phyloP scores from a whole-genome alignment of 2,888 invertebrate species.

The Macaria notata region DNA sequence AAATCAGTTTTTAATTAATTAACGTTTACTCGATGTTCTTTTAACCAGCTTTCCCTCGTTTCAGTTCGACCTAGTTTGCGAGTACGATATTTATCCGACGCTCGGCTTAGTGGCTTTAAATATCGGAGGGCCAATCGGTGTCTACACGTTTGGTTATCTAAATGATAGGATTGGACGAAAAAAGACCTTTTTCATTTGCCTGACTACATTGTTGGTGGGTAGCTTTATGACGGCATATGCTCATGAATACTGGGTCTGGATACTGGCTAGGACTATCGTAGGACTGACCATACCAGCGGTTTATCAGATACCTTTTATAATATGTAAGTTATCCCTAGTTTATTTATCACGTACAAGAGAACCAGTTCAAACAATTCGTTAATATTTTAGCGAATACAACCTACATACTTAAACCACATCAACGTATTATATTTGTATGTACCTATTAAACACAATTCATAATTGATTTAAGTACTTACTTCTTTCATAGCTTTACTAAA shows the following conservation, averaged over 20 bases:
- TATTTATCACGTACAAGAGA: too few relatives aligned
- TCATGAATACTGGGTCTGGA: constrained; percentile 92
- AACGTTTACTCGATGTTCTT: too few relatives aligned
- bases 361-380: too few relatives aligned
- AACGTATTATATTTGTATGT: too few relatives aligned
- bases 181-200: constrained; percentile 92
- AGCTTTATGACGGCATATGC: constrained; percentile 91
- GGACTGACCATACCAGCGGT: constrained; percentile 95
- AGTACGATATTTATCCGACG: constrained; percentile 92
- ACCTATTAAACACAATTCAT: too few relatives aligned
- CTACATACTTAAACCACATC: too few relatives aligned
- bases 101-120: constrained; percentile 93
- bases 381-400: too few relatives aligned
- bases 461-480: too few relatives aligned
- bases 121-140: constrained; percentile 94
- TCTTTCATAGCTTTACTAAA: too few relatives aligned
- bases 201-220: constrained; percentile 90
- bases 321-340: constrained; percentile 84
- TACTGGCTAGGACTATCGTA: constrained; percentile 90
- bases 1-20: too few relatives aligned
- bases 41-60: constrained; percentile 43
- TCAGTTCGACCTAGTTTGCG: constrained; percentile 95
- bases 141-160: constrained; percentile 92
- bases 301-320: constrained; percentile 97
- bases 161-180: constrained; percentile 94